Evolutionary conservation across 2,888 invertebrate genomes (phyloP).

Genomic region (Enoplolaimus lenunculus): DNA sequence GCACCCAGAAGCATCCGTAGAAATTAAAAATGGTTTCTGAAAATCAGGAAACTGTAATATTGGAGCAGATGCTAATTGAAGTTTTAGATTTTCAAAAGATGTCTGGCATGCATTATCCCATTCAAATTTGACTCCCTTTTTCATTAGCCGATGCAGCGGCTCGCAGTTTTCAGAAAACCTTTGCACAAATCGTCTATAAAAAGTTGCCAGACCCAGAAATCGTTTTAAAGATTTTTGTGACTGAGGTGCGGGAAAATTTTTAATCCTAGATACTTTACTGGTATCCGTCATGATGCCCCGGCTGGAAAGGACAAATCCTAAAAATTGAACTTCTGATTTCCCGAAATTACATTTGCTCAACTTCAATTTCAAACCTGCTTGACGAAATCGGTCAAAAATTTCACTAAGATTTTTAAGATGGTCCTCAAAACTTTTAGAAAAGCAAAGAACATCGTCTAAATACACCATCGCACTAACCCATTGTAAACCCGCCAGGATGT

Average conservation of each 20-base stretch:
- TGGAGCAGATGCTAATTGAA: not conserved
- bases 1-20: not conserved
- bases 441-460: not conserved
- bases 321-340: not conserved
- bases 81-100: not conserved
- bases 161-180: not conserved
- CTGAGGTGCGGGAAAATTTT: not conserved
- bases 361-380: not conserved
- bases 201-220: not conserved
- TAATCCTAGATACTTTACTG: not conserved
- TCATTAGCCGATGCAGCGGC: not conserved
- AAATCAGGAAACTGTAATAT: not conserved
- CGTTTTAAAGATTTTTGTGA: not conserved
- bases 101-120: not conserved
- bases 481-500: not conserved
- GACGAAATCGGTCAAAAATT: not conserved
- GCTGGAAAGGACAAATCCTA: not conserved
- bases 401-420: not conserved
- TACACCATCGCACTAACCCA: not conserved
- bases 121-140: not conserved
- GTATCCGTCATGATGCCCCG: not conserved
- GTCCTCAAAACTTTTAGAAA: not conserved
- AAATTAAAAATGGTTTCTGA: not conserved
- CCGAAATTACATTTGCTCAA: not conserved
- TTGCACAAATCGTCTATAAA: not conserved